A percentile compares a stretch with the other conserved stretches of the same genome.
Evolutionary conservation across 2,113 vertebrate genomes (phyloP).

Genomic region (Himantopus leucocephalus): DNA sequence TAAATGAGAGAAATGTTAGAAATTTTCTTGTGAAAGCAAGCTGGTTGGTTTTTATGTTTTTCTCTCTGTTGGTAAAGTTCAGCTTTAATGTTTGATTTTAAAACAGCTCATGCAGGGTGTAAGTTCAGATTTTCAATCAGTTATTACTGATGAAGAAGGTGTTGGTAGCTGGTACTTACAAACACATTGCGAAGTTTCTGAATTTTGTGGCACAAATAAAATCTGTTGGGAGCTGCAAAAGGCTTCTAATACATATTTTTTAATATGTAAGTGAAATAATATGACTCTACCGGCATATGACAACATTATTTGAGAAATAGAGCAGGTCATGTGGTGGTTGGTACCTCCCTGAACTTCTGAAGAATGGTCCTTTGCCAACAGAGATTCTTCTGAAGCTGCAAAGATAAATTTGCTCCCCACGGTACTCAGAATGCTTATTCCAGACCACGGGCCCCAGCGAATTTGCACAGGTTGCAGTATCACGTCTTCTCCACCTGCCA

Average conservation of each 20-base stretch:
- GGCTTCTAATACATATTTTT: background rate
- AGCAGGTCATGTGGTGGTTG: background rate
- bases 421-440: background rate
- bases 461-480: background rate
- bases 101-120: background rate
- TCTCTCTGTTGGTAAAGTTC: background rate
- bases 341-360: background rate
- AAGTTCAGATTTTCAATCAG: background rate
- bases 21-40: background rate
- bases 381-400: background rate
- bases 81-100: background rate
- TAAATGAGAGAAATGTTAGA: background rate
- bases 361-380: background rate
- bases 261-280: background rate
- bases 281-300: background rate
- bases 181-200: background rate
- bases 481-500: rapidly evolving
- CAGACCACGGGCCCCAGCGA: rapidly evolving
- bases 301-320: background rate
- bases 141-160: background rate
- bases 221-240: background rate
- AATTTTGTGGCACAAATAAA: background rate
- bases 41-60: background rate
- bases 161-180: background rate
- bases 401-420: background rate